Conservation (phyloP, 2,797 vertebrate genomes). For the Melanotaenia trifasciata region DNA sequence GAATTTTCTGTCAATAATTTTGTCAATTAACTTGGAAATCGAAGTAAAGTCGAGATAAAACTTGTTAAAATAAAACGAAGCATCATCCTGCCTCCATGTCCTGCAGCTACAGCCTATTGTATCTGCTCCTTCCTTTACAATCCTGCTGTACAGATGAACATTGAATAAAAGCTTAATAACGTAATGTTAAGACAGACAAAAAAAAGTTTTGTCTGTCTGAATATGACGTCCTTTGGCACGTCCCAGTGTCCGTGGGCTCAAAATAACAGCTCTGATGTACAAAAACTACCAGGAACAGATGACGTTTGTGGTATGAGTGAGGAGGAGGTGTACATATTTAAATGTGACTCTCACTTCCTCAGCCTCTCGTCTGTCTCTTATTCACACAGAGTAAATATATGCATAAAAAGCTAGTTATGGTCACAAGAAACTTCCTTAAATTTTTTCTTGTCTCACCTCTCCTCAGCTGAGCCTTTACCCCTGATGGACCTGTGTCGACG, state of each 20-base stretch:
- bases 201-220: not conserved
- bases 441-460: conserved; percentile 25
- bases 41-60: not conserved
- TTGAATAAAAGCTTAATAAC: not conserved
- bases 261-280: conserved; percentile 2
- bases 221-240: not conserved
- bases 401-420: conserved; percentile 1
- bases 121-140: not conserved
- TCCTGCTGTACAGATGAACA: not conserved
- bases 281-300: conserved; percentile 12
- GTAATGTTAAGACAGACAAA: no score
- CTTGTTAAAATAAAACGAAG: no score
- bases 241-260: conserved; percentile 12
- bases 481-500: conserved; percentile 98
- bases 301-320: conserved; percentile 8
- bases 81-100: no score
- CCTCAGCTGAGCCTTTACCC: conserved; percentile 94
- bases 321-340: conserved; percentile 49
- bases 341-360: conserved; percentile 23
- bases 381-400: conserved; percentile 26
- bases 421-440: not conserved
- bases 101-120: no score
- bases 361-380: not conserved
- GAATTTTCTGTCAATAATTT: not conserved
- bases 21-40: not conserved